phyloP scores from a whole-genome alignment of 1,140 invertebrate species.

The Ceratina japonica region DNA sequence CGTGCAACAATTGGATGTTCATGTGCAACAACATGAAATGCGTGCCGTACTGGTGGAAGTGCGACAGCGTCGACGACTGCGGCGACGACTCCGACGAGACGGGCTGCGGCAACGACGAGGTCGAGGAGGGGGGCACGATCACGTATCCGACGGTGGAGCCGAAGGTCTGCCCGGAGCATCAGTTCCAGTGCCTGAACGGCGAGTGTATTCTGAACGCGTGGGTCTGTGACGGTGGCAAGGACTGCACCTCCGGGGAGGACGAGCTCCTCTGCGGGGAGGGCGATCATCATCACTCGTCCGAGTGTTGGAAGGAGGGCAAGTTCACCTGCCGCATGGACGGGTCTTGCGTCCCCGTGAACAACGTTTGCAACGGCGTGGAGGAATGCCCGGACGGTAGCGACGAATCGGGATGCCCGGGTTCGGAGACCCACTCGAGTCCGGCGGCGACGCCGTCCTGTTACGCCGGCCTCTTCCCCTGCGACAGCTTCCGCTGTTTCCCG shows the following conservation, averaged over 20 bases:
- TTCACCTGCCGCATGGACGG: constrained; percentile 87
- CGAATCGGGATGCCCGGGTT: constrained; percentile 81
- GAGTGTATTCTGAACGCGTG: constrained; percentile 88
- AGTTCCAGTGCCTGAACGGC: constrained; percentile 87
- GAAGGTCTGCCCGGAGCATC: constrained; percentile 81
- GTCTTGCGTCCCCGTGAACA: constrained; percentile 83
- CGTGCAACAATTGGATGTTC: constrained; percentile 89
- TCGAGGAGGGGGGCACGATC: constrained; percentile 55
- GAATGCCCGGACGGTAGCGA: constrained; percentile 92
- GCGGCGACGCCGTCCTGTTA: constrained; percentile 79
- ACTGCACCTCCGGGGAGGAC: constrained; percentile 88
- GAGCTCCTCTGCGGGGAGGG: constrained; percentile 77
- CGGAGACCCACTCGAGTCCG: constrained; percentile 67
- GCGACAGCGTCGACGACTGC: constrained; percentile 87
- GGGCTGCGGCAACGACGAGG: constrained; percentile 80
- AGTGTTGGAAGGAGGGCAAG: constrained; percentile 76
- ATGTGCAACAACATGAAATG: constrained; percentile 87
- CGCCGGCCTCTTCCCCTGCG: constrained; percentile 83
- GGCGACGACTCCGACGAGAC: constrained; percentile 89
- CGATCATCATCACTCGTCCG: constrained; percentile 12
- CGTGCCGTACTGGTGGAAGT: constrained; percentile 91
- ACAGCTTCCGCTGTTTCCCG: constrained; percentile 82
- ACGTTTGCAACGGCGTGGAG: constrained; percentile 84
- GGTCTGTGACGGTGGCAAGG: constrained; percentile 88
- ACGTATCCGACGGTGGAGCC: constrained; percentile 67